phyloP scores from a whole-genome alignment of 1,140 invertebrate species.

The Dreissena rostriformis region DNA sequence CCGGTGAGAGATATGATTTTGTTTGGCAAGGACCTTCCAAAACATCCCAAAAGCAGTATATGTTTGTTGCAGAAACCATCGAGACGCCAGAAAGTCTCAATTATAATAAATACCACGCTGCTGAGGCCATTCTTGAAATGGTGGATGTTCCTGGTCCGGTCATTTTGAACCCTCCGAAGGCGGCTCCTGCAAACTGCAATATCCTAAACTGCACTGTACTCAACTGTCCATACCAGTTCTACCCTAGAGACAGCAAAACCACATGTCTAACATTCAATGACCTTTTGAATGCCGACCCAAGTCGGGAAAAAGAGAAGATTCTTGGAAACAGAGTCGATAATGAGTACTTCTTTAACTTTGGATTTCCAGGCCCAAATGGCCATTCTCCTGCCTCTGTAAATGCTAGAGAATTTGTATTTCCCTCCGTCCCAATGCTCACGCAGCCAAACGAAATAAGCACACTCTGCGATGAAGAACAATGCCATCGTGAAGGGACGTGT shows the following conservation, averaged over 20 bases:
- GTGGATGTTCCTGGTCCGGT: background rate
- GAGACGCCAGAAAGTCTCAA: constrained; percentile 50
- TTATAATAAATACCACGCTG: constrained; percentile 30
- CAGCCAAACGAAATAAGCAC: constrained; percentile 31
- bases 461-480: constrained; percentile 5
- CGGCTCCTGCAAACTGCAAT: constrained; percentile 15
- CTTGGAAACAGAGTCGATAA: constrained; percentile 5
- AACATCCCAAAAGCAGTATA: constrained; percentile 89
- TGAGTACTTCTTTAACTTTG: constrained; percentile 50
- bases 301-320: background rate
- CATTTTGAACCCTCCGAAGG: constrained; percentile 26
- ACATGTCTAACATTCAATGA: constrained; percentile 54
- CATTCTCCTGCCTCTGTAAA: constrained; percentile 52
- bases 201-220: constrained; percentile 45
- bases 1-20: constrained; percentile 53
- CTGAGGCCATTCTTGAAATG: constrained; percentile 47
- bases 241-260: constrained; percentile 1
- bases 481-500: constrained; percentile 4
- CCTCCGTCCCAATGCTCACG: constrained; percentile 19
- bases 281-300: constrained; percentile 28
- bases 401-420: constrained; percentile 35
- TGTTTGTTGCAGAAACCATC: constrained; percentile 85
- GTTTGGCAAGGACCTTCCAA: constrained; percentile 82
- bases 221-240: constrained; percentile 60
- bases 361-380: constrained; percentile 24